phyloP scores from a whole-genome alignment of 2,113 vertebrate species.

The Spilogale gracilis region DNA sequence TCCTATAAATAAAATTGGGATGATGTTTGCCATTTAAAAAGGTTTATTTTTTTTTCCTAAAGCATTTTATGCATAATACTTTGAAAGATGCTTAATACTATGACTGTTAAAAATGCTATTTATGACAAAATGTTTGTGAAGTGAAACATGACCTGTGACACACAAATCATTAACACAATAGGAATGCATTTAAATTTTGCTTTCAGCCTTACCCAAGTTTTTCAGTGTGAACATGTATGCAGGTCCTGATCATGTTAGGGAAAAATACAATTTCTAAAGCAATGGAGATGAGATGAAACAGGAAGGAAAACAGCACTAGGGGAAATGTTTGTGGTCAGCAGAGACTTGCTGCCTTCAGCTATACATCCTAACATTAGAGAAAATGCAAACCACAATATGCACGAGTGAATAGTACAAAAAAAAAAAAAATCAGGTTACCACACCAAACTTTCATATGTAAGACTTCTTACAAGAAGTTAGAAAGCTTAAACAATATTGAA shows the following conservation, averaged over 20 bases:
- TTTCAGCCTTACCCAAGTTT: constrained; percentile 55
- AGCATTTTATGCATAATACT: constrained; percentile 30
- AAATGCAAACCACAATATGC: constrained; percentile 25
- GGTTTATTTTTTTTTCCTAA: constrained; percentile 17
- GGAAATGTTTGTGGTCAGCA: constrained; percentile 22
- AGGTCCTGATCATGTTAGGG: background rate
- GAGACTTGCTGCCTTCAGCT: constrained; percentile 40
- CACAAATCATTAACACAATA: background rate
- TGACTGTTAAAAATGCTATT: constrained; percentile 44
- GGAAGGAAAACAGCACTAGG: background rate
- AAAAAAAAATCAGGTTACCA: background rate
- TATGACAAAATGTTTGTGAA: constrained; percentile 53
- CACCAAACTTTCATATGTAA: constrained; percentile 40
- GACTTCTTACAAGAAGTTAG: constrained; percentile 15
- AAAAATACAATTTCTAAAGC: constrained; percentile 52
- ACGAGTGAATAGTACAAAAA: background rate
- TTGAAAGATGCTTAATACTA: constrained; percentile 16
- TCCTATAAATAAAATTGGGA: background rate
- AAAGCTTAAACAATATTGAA: constrained; percentile 47
- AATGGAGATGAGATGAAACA: constrained; percentile 11
- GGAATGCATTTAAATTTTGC: constrained; percentile 34
- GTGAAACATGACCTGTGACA: constrained; percentile 31
- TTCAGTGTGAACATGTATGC: constrained; percentile 23
- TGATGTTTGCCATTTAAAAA: background rate
- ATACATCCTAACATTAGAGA: background rate